Conservation (phyloP, 2,797 vertebrate species). For the Anolis apletophallus region DNA sequence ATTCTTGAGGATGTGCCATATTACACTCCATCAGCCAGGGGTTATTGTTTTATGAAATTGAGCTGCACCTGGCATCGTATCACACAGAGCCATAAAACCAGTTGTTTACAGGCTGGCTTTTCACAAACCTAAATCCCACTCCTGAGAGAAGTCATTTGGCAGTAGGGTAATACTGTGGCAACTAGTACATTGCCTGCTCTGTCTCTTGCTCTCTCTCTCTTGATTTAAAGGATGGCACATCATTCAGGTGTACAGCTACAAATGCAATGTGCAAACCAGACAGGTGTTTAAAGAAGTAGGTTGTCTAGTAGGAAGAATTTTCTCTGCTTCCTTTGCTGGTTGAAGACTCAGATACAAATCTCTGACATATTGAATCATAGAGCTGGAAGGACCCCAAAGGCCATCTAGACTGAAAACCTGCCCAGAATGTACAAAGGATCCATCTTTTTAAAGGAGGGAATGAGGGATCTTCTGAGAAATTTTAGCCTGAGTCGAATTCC, state of each 20-base stretch:
- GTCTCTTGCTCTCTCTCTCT: not conserved
- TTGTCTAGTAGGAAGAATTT: not conserved
- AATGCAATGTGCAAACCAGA: not conserved
- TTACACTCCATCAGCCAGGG: slow-evolving; percentile 74
- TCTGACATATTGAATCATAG: too few species aligned
- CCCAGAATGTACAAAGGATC: too few species aligned
- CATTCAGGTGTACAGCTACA: not conserved
- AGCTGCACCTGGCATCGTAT: slow-evolving; percentile 68
- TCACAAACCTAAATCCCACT: not conserved
- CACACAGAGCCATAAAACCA: slow-evolving; percentile 52
- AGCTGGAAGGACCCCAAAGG: too few species aligned
- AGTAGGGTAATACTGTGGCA: too few species aligned
- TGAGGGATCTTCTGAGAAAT: too few species aligned
- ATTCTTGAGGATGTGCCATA: slow-evolving; percentile 80
- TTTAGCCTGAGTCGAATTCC: too few species aligned
- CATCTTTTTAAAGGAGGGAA: too few species aligned
- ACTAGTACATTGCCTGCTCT: too few species aligned
- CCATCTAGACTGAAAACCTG: too few species aligned
- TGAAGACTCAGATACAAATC: not conserved
- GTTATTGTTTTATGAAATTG: slow-evolving; percentile 73
- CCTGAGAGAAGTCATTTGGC: not conserved
- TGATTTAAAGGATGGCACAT: not conserved
- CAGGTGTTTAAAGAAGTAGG: not conserved
- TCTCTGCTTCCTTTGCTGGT: not conserved
- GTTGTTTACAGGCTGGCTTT: slow-evolving; percentile 30